Conservation (phyloP, 1,140 invertebrate genomes). For the Trachymyrmex septentrionalis region DNA sequence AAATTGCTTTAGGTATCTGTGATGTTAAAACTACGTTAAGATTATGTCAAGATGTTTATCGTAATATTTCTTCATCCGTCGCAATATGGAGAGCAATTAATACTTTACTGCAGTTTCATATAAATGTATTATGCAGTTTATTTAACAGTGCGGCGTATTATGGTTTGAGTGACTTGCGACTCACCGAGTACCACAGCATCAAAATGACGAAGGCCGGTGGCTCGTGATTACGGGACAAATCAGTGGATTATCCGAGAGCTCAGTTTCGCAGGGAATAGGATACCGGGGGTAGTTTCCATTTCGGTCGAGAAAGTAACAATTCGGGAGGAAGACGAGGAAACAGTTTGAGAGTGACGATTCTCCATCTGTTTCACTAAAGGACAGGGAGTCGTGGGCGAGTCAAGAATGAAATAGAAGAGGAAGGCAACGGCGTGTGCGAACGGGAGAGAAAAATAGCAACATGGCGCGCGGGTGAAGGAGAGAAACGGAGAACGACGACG, state of each 20-base stretch:
- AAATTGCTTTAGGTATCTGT: not conserved
- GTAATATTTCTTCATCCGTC: not conserved
- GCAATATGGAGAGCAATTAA: not conserved
- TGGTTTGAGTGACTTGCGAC: not conserved
- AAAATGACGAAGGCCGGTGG: slow-evolving; percentile 22
- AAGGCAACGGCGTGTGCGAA: not conserved
- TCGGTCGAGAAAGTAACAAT: slow-evolving; percentile 32
- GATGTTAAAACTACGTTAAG: not conserved
- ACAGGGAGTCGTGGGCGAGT: not conserved
- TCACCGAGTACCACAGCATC: not conserved
- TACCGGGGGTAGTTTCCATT: slow-evolving; percentile 44
- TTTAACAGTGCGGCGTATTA: not conserved
- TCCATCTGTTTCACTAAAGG: slow-evolving; percentile 19
- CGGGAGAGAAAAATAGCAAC: slow-evolving; percentile 31
- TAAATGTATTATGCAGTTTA: not conserved
- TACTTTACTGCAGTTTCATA: not conserved
- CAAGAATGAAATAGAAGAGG: not conserved
- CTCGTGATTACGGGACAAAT: slow-evolving; percentile 59
- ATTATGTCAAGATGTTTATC: not conserved
- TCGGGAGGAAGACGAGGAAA: not conserved
- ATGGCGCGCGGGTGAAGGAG: not conserved
- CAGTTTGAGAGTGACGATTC: slow-evolving; percentile 39
- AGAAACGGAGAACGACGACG: slow-evolving; percentile 15
- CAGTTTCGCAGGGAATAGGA: slow-evolving; percentile 42
- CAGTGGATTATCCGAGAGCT: slow-evolving; percentile 54